Evolutionary conservation across 2,888 invertebrate genomes (phyloP).

Genomic region (Drosophila mimetica): DNA sequence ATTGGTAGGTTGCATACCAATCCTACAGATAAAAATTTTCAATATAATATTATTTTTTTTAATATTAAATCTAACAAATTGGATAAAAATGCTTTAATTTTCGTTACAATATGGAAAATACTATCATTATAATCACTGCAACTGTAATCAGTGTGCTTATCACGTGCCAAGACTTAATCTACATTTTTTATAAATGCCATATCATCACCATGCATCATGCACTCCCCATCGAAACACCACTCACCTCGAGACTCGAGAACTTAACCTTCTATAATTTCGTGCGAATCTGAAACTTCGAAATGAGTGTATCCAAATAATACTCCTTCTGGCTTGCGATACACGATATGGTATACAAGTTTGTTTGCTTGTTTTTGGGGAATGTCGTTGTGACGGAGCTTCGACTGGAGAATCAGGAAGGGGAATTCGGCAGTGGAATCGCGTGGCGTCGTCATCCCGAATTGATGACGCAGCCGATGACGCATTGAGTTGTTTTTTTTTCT

Average conservation of each 20-base stretch:
- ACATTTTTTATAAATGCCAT: conserved; percentile 19
- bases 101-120: too few species aligned
- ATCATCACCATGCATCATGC: conserved; percentile 23
- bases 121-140: too few species aligned
- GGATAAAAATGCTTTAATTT: too few species aligned
- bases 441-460: conserved; percentile 53
- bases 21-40: too few species aligned
- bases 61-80: too few species aligned
- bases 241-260: conserved; percentile 34
- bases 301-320: conserved; percentile 12
- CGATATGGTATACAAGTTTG: conserved; percentile 8
- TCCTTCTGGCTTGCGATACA: conserved; percentile 5
- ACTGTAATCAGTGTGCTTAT: conserved; percentile 11
- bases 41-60: too few species aligned
- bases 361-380: conserved; percentile 20
- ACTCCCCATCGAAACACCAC: conserved; percentile 19
- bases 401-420: conserved; percentile 28
- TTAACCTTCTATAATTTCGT: conserved; percentile 28
- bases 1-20: too few species aligned
- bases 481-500: conserved; percentile 28
- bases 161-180: conserved; percentile 19
- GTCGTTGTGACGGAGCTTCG: conserved; percentile 18
- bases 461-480: conserved; percentile 73
- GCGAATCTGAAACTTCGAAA: conserved; percentile 31
- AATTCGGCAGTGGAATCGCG: conserved; percentile 6